phyloP scores from a whole-genome alignment of 2,113 vertebrate species.

The Anolis carolinensis region DNA sequence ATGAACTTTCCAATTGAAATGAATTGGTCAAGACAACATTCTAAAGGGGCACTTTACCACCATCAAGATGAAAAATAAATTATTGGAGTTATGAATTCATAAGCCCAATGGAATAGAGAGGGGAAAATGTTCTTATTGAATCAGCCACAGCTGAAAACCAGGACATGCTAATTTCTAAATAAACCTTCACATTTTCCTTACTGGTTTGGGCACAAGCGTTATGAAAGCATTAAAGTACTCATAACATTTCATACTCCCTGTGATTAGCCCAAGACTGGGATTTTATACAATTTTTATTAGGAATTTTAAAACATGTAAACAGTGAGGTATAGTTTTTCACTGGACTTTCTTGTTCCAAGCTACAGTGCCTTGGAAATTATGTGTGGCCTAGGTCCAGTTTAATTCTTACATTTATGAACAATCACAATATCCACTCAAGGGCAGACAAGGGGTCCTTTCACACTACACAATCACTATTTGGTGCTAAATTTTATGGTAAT shows the following conservation, averaged over 20 bases:
- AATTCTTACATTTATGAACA: background rate
- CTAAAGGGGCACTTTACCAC: background rate
- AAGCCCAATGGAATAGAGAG: background rate
- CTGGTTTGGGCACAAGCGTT: background rate
- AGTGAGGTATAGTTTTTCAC: background rate
- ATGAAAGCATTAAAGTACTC: background rate
- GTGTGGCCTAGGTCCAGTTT: background rate
- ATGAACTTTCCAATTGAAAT: background rate
- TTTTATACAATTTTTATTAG: background rate
- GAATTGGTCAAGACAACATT: background rate
- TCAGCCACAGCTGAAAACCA: background rate
- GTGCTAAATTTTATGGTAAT: too few relatives aligned
- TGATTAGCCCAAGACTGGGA: background rate
- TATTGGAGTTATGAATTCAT: background rate
- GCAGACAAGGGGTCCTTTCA: background rate
- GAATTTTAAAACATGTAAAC: background rate
- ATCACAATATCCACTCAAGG: background rate
- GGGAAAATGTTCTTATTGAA: background rate
- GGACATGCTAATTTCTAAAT: background rate
- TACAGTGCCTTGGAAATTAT: background rate
- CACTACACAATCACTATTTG: too few relatives aligned
- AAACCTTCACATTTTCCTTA: background rate
- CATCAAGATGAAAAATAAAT: background rate
- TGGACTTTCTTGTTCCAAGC: background rate
- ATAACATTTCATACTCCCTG: background rate